Conservation (phyloP, 2,888 invertebrate genomes). For the Flexamia atlantica region DNA sequence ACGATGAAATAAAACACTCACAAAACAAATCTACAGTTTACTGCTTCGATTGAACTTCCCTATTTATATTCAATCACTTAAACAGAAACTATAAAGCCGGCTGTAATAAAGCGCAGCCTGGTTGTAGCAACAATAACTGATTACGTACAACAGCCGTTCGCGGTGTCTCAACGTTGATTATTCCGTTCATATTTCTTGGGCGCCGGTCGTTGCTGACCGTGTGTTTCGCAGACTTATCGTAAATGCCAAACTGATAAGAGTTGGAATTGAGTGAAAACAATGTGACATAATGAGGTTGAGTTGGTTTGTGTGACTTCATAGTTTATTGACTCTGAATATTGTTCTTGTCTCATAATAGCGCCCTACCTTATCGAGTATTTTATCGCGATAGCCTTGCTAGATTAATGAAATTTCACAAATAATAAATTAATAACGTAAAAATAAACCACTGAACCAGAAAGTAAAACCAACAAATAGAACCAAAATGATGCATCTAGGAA, state of each 20-base stretch:
- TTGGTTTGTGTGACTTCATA: neutral
- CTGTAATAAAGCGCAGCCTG: neutral
- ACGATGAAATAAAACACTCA: neutral
- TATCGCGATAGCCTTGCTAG: too few relatives aligned
- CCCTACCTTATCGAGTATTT: too few relatives aligned
- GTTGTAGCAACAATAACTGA: neutral
- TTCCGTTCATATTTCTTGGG: constrained; percentile 18
- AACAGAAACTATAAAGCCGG: constrained; percentile 1
- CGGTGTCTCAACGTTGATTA: constrained; percentile 17
- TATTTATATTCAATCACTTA: constrained; percentile 37
- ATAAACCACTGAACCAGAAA: too few relatives aligned
- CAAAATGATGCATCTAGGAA: too few relatives aligned
- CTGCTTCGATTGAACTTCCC: neutral
- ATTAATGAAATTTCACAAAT: too few relatives aligned
- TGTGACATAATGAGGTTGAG: constrained; percentile 32
- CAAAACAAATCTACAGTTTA: constrained; percentile 27
- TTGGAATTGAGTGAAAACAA: constrained; percentile 34
- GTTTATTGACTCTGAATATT: too few relatives aligned
- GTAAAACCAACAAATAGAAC: too few relatives aligned
- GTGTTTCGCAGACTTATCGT: constrained; percentile 6
- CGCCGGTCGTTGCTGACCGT: constrained; percentile 9
- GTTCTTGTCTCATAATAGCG: too few relatives aligned
- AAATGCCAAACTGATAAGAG: constrained; percentile 28
- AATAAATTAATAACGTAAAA: too few relatives aligned
- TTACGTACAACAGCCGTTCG: neutral